A percentile compares a stretch with the other conserved stretches of the same genome.
phyloP scores from a whole-genome alignment of 2,113 vertebrate genomes.

The Balaenoptera acutorostrata region DNA sequence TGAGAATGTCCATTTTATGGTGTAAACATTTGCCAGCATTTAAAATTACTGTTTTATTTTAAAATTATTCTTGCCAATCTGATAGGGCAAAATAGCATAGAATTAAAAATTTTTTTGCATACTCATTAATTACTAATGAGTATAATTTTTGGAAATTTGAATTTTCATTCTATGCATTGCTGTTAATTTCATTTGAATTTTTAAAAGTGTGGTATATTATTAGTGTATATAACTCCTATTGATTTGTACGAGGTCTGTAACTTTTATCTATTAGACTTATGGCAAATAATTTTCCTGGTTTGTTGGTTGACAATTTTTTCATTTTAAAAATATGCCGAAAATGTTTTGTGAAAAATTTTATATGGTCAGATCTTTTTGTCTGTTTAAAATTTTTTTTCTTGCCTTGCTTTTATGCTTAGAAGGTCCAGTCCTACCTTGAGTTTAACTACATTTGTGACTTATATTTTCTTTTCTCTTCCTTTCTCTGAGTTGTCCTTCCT shows the following conservation, averaged over 20 bases:
- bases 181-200: constrained; percentile 28
- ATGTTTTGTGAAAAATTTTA: neutral
- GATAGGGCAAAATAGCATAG: neutral
- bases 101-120: neutral
- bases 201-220: neutral
- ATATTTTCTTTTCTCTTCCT: neutral
- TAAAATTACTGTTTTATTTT: constrained; percentile 25
- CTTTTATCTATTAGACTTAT: neutral
- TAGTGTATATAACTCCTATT: neutral
- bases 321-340: neutral
- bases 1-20: neutral
- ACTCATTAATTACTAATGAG: neutral
- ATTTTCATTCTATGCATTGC: neutral
- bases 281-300: neutral
- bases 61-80: neutral
- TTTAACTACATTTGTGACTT: neutral
- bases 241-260: neutral
- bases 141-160: neutral
- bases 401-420: neutral
- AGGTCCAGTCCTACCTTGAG: neutral
- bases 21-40: neutral
- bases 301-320: neutral
- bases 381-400: neutral
- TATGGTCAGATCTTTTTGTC: neutral
- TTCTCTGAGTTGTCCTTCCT: neutral